phyloP scores from a whole-genome alignment of 2,797 vertebrate species.

The Protonibea diacanthus region DNA sequence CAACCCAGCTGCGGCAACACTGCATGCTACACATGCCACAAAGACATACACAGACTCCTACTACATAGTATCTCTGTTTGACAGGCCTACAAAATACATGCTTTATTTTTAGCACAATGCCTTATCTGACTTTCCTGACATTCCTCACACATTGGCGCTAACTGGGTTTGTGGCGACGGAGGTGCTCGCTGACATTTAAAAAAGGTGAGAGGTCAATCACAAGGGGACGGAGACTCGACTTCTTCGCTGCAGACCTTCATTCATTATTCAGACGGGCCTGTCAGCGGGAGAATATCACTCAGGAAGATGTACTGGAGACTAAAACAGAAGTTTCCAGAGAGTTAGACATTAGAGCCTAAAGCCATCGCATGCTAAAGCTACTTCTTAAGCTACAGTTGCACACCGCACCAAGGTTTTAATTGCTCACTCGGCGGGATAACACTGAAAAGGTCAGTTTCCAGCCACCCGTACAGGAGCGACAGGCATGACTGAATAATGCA shows the following conservation, averaged over 20 bases:
- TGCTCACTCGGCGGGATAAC: slow-evolving; percentile 21
- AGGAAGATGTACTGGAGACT: slow-evolving; percentile 45
- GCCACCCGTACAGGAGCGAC: slow-evolving; percentile 22
- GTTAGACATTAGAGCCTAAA: slow-evolving; percentile 42
- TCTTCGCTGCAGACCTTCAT: slow-evolving; percentile 71
- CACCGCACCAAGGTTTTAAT: slow-evolving; percentile 35
- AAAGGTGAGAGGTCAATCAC: slow-evolving; percentile 74
- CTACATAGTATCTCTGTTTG: slow-evolving; percentile 43
- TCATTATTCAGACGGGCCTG: slow-evolving; percentile 80
- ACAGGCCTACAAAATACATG: slow-evolving; percentile 48
- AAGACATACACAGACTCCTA: slow-evolving; percentile 19
- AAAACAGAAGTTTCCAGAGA: slow-evolving; percentile 65
- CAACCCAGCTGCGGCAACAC: slow-evolving; percentile 65
- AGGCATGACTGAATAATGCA: slow-evolving; percentile 53
- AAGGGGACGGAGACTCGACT: slow-evolving; percentile 50
- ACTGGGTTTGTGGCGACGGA: slow-evolving; percentile 7
- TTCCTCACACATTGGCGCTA: slow-evolving; percentile 19
- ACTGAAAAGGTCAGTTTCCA: slow-evolving; percentile 65
- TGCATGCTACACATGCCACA: slow-evolving; percentile 41
- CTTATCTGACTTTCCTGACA: slow-evolving; percentile 43
- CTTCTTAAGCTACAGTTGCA: slow-evolving; percentile 38
- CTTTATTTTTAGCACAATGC: slow-evolving; percentile 47
- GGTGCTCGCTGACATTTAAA: slow-evolving; percentile 63
- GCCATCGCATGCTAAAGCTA: slow-evolving; percentile 9
- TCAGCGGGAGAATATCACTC: slow-evolving; percentile 76